Evolutionary conservation across 1,140 invertebrate species (phyloP).

Genomic region (Agraylea sexmaculata): DNA sequence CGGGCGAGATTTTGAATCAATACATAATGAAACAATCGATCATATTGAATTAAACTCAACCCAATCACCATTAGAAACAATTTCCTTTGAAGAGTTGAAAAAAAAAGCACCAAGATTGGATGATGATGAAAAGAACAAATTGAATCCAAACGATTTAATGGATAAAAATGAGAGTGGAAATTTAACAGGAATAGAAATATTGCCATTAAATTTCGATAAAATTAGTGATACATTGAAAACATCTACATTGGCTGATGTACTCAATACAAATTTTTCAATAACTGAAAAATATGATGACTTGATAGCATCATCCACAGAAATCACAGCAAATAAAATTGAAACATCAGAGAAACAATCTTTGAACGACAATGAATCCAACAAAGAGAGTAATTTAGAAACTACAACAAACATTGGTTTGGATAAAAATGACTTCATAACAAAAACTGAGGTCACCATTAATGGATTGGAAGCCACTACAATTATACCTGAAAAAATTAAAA

Average conservation of each 20-base stretch:
- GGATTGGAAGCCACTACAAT: too few relatives aligned
- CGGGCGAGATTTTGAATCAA: constrained; percentile 33
- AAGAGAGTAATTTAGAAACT: too few relatives aligned
- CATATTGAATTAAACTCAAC: constrained; percentile 16
- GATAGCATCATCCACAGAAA: too few relatives aligned
- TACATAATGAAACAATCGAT: constrained; percentile 19
- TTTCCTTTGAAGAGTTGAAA: constrained; percentile 10
- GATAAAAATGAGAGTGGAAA: constrained; percentile 18
- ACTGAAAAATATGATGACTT: constrained; percentile 12
- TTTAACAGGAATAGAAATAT: background rate
- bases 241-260: too few relatives aligned
- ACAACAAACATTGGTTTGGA: too few relatives aligned
- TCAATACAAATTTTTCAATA: too few relatives aligned
- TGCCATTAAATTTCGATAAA: constrained; percentile 7
- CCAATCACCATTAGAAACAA: constrained; percentile 16
- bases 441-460: too few relatives aligned
- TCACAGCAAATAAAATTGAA: background rate
- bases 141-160: constrained; percentile 24
- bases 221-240: too few relatives aligned
- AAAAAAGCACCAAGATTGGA: constrained; percentile 23
- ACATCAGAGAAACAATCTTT: too few relatives aligned
- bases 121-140: constrained; percentile 29
- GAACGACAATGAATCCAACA: background rate
- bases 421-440: too few relatives aligned
- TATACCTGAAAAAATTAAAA: too few relatives aligned